Evolutionary conservation across 2,797 vertebrate genomes (phyloP), one percentile per base, ranked within the genome.

Genomic region (Tapera naevia): DNA sequence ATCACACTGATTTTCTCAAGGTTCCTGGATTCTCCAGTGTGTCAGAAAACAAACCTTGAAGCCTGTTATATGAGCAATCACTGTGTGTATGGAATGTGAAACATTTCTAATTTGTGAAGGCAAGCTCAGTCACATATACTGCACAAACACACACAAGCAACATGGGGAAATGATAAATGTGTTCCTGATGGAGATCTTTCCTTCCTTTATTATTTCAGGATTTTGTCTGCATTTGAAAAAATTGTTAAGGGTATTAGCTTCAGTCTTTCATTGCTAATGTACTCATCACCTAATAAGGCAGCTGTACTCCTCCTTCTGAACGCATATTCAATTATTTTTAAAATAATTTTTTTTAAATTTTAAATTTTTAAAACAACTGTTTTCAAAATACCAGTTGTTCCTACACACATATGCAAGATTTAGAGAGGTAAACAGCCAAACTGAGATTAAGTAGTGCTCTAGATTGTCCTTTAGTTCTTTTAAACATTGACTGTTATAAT

Each of bases 141-240:
- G 74, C 87, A 70, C 90, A 95, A 89, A 86, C 79, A 94, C 37
- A 95, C 24, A 86, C 51, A 85, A 88, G 87, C 84, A 78, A 37
- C 96, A 97, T 96, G 95, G 97, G 97, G 97, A 97, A 97, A 97
- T 95, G 94, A 97, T 97, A 96, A 91, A 62, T 75, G 94, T 91
- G 92, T 93, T 97, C 97, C 96, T 91, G 84, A 78, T 97, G 92
- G 93, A 94, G 94, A 96, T 96, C 86, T 97, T 96, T 90, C 60
- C 94, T 97, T 93, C 91, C 88, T 97, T 97, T 97, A 94, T 96
- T 97, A 91, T 96, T 93, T 85, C 90, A 96, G 93, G 93, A 94
- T 79, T 92, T 96, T 94, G 82, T 96, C 91, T 86, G 96, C 72
- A 95, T 95, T 95, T 94, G 80, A 96, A 97, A 91, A 93, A 96